These are phyloP conservation scores for Metacarcinus magister DNA, from an alignment of 2,888 invertebrate species.

Conservation along the genomic window DNA sequence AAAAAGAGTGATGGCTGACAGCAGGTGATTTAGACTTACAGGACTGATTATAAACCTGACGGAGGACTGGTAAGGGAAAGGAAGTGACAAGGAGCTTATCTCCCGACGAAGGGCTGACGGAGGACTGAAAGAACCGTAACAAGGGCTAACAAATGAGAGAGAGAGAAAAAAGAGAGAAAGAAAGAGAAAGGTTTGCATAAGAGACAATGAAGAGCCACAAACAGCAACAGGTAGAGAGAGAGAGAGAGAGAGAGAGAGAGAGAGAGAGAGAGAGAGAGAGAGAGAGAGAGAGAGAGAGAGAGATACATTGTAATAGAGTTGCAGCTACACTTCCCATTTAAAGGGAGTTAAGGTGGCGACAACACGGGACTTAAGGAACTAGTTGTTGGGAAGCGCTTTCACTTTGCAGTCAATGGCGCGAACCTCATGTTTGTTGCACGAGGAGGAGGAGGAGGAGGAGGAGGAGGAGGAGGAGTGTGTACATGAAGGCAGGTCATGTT, in stretches of 20 bases:
- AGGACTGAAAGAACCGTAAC: background rate
- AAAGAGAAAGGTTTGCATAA: background rate
- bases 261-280: constrained; percentile 48
- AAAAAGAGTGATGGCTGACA: background rate
- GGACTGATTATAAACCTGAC: background rate
- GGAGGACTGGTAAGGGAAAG: background rate
- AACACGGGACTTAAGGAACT: background rate
- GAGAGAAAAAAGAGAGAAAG: background rate
- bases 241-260: constrained; percentile 42
- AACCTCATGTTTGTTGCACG: background rate
- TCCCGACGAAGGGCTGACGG: background rate
- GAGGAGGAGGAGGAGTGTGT: background rate
- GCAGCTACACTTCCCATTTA: background rate
- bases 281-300: constrained; percentile 45
- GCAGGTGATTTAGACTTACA: background rate
- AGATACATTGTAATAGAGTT: background rate
- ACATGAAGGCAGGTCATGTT: too few species aligned
- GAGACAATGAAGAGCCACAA: background rate
- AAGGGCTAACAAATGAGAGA: too few species aligned
- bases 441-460: background rate
- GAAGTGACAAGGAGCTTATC: background rate
- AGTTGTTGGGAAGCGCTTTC: background rate
- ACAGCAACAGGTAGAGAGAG: background rate
- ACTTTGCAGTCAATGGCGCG: background rate
- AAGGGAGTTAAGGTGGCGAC: background rate